Base-by-base conservation (phyloP, 2,888 invertebrate species). In the Hydraecia micacea region DNA sequence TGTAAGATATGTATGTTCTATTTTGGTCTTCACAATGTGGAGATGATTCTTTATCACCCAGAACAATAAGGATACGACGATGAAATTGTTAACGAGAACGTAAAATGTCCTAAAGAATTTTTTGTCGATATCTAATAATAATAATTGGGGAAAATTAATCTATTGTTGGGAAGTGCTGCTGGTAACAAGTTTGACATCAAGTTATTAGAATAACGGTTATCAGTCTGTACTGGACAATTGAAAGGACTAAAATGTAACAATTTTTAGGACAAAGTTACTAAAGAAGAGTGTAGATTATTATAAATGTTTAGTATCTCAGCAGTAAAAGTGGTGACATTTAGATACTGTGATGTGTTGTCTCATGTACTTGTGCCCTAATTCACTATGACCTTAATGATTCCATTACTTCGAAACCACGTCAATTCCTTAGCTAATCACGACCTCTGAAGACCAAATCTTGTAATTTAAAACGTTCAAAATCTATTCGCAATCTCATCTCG, bases 21-120 rank as follows among this genome's bases (percentile, higher is more conserved):
- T 60, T 70, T 75, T 77, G 11, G n/a, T 42, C 18, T 18, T 25
- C 46, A 69, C 36, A 71, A 73, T 71, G 18, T 46, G 21, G 39
- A 52, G 60, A 73, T 72, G 62, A 39, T 73, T n/a, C 25, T 84
- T 81, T 78, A 81, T 67, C 32, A 60, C 55, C 52, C 6, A 36
- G 66, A 32, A 65, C 52, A 66, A 81, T 81, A 75, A 70, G 77
- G 18, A 62, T 66, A 73, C 36, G 32, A 74, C 39, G 63, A 63
- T 73, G 36, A 67, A 58, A 62, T 79, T 36, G 36, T 49, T 82
- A 69, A 72, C 55, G 58, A 78, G 55, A 46, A 32, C 18, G 46
- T 74, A 46, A 79, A 79, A 55, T 46, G 46, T 36, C 25, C 15
- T 46, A 39, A 15, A 28, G 39, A 36, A 11, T 25, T 52, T 80